A percentile compares a stretch with the other conserved stretches of the same genome.
Evolutionary conservation across 2,113 vertebrate species (phyloP).

Genomic region (Pseudonaja textilis): DNA sequence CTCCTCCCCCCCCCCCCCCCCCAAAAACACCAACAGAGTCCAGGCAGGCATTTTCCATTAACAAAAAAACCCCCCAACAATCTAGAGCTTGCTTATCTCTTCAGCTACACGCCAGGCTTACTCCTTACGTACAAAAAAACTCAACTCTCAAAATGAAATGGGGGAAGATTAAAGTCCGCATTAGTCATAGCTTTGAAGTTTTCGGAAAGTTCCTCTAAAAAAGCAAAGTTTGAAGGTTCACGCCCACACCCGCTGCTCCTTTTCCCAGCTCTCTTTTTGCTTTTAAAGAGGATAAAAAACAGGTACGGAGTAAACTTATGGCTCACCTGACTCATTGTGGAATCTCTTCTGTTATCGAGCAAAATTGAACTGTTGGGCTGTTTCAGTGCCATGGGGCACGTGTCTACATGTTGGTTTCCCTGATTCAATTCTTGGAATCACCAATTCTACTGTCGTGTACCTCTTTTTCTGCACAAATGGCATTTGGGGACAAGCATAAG

Average conservation of each 20-base stretch:
- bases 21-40: not conserved
- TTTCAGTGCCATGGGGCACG: not conserved
- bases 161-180: not conserved
- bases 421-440: not conserved
- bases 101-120: not conserved
- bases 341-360: not conserved
- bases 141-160: slow-evolving; percentile 14
- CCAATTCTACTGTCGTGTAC: not conserved
- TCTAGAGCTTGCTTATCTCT: not conserved
- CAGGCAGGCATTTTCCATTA: slow-evolving; percentile 1
- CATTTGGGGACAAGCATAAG: not conserved
- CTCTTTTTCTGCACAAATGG: not conserved
- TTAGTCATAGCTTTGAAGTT: not conserved
- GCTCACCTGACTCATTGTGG: not conserved
- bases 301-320: not conserved
- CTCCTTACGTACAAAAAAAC: not conserved
- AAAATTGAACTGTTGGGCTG: not conserved
- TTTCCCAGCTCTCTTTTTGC: not conserved
- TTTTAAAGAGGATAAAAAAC: not conserved
- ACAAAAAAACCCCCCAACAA: not conserved
- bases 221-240: not conserved
- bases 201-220: not conserved
- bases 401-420: not conserved
- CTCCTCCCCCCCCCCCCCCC: fast-evolving
- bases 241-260: not conserved